phyloP scores from a whole-genome alignment of 2,888 invertebrate genomes.

The Cheilosia vulpina region DNA sequence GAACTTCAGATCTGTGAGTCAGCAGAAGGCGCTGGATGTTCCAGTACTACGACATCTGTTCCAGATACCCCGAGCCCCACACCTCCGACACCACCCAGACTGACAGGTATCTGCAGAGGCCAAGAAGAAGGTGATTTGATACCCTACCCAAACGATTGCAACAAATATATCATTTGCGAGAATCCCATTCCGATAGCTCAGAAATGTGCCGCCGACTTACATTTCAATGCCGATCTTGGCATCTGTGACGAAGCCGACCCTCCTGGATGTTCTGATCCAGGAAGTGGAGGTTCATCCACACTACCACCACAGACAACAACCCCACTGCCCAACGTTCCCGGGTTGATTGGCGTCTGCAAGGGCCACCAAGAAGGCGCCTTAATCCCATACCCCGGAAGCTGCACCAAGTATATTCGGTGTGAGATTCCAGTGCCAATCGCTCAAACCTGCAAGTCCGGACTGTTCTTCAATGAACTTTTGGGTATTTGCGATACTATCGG shows the following conservation, averaged over 20 bases:
- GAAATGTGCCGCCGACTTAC: conserved; percentile 62
- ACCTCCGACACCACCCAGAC: conserved; percentile 68
- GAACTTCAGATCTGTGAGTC: conserved; percentile 76
- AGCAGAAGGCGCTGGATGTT: conserved; percentile 78
- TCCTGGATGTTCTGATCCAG: conserved; percentile 72
- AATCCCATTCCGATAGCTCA: conserved; percentile 68
- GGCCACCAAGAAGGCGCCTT: conserved; percentile 54
- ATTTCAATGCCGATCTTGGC: conserved; percentile 77
- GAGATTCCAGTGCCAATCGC: conserved; percentile 67
- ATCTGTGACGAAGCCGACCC: conserved; percentile 79
- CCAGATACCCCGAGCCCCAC: conserved; percentile 34
- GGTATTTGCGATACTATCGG: conserved; percentile 78
- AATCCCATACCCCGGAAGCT: conserved; percentile 71
- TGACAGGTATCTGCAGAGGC: conserved; percentile 67
- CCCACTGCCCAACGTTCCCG: conserved; percentile 68
- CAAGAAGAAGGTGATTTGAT: conserved; percentile 59
- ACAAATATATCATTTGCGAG: conserved; percentile 74
- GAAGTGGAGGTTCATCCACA: conserved; percentile 3
- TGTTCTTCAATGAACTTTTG: conserved; percentile 77
- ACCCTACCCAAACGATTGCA: conserved; percentile 76
- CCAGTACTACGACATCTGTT: conserved; percentile 78
- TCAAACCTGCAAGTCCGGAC: conserved; percentile 76
- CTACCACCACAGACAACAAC: conserved; percentile 30
- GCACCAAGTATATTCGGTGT: conserved; percentile 73
- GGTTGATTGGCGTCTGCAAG: conserved; percentile 69